Conservation (phyloP, 2,797 vertebrate species). For the Ctenosaura bakeri region DNA sequence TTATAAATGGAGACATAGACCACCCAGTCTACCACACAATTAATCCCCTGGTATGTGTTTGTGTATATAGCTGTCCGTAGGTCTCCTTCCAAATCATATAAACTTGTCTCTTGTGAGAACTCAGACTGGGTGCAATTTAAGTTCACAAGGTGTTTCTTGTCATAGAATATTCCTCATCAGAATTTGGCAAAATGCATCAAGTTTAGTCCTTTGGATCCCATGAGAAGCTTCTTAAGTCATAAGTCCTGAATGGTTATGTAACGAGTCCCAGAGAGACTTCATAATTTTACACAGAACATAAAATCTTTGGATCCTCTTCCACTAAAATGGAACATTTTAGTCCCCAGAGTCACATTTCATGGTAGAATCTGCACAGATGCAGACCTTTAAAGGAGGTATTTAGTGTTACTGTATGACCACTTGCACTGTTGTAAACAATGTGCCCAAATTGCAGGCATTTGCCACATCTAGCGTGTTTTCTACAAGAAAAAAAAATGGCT, state of each 20-base stretch:
- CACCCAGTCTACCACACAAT: constrained; percentile 43
- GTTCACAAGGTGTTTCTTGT: constrained; percentile 52
- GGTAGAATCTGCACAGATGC: too few species aligned
- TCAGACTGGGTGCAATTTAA: constrained; percentile 62
- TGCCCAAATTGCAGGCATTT: too few species aligned
- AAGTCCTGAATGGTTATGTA: constrained; percentile 4
- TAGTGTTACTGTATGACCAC: too few species aligned
- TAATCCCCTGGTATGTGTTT: constrained; percentile 47
- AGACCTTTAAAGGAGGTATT: too few species aligned
- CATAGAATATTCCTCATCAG: constrained; percentile 46
- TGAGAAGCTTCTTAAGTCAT: neutral
- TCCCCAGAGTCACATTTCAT: too few species aligned
- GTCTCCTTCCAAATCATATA: constrained; percentile 58
- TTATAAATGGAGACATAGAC: constrained; percentile 37
- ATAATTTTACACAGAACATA: neutral
- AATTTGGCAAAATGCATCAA: constrained; percentile 52
- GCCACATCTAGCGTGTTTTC: too few species aligned
- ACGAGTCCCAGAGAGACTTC: neutral
- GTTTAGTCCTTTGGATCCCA: constrained; percentile 42
- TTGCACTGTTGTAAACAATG: too few species aligned
- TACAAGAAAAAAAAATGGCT: too few species aligned
- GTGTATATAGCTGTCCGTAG: constrained; percentile 40
- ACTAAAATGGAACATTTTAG: too few species aligned
- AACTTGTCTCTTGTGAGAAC: constrained; percentile 55
- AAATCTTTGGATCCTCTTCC: too few species aligned